phyloP scores from a whole-genome alignment of 2,113 vertebrate genomes.

The Gasterosteus nipponicus region DNA sequence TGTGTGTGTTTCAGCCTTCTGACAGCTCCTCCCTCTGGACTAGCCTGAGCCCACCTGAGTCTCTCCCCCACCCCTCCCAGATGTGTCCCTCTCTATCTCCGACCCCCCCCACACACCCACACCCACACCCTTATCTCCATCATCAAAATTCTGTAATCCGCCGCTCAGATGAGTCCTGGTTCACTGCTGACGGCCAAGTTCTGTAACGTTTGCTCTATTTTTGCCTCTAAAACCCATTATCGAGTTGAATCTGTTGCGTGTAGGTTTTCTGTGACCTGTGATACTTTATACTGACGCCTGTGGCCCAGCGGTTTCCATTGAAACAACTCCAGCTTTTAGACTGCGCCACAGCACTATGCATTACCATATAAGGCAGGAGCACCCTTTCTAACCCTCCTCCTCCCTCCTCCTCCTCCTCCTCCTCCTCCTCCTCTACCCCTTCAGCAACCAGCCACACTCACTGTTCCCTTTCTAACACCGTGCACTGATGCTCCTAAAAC shows the following conservation, averaged over 20 bases:
- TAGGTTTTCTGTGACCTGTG: conserved; percentile 36
- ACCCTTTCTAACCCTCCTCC: conserved; percentile 65
- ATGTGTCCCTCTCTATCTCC: conserved; percentile 61
- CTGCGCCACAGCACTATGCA: conserved; percentile 68
- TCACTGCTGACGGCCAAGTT: neutral
- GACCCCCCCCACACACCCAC: conserved; percentile 1
- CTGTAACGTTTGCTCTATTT: conserved; percentile 10
- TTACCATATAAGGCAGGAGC: conserved; percentile 82
- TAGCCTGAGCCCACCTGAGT: conserved; percentile 76
- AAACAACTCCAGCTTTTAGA: conserved; percentile 61
- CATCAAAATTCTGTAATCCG: conserved; percentile 17
- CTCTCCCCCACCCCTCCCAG: conserved; percentile 68
- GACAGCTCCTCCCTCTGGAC: conserved; percentile 70
- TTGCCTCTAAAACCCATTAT: conserved; percentile 23
- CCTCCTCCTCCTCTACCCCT: conserved; percentile 48
- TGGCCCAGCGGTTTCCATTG: conserved; percentile 41
- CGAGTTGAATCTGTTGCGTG: conserved; percentile 19
- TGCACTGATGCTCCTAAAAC: conserved; percentile 38
- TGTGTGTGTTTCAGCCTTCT: conserved; percentile 53
- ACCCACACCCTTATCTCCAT: conserved; percentile 20
- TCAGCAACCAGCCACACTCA: conserved; percentile 48
- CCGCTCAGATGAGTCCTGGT: neutral
- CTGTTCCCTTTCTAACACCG: conserved; percentile 43
- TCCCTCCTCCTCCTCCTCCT: conserved; percentile 37
- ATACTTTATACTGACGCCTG: conserved; percentile 32